phyloP scores from a whole-genome alignment of 1,140 invertebrate genomes.

The Trichonephila clavata region DNA sequence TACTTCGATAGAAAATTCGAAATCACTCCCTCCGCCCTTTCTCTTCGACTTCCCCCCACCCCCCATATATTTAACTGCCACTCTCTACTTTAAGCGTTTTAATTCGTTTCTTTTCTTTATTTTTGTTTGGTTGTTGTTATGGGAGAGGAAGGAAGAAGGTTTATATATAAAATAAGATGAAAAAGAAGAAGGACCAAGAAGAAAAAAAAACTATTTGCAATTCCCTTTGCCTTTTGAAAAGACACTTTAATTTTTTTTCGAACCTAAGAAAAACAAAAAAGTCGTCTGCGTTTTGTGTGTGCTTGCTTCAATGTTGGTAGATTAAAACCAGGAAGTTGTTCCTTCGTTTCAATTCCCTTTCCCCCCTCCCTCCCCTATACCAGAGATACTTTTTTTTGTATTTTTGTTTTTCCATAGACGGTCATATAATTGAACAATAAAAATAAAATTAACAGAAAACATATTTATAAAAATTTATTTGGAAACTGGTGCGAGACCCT shows the following conservation, averaged over 20 bases:
- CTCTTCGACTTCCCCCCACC: background rate
- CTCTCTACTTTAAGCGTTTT: constrained; percentile 76
- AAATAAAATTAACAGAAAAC: constrained; percentile 71
- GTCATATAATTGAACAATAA: constrained; percentile 75
- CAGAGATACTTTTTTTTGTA: background rate
- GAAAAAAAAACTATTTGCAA: constrained; percentile 62
- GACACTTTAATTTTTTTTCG: constrained; percentile 62
- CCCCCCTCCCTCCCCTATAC: background rate
- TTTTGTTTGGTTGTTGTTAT: constrained; percentile 71
- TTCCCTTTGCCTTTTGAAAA: constrained; percentile 65
- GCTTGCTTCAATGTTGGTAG: constrained; percentile 62
- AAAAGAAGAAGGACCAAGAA: background rate
- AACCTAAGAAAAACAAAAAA: constrained; percentile 50
- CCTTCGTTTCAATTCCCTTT: background rate
- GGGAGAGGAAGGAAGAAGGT: constrained; percentile 9
- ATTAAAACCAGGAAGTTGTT: constrained; percentile 70
- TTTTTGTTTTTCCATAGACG: constrained; percentile 58
- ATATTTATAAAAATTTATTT: constrained; percentile 76
- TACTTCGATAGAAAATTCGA: constrained; percentile 76
- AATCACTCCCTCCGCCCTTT: constrained; percentile 46
- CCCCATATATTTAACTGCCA: constrained; percentile 74
- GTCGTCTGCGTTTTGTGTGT: constrained; percentile 38
- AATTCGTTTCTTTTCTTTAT: constrained; percentile 67
- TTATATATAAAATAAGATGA: constrained; percentile 28
- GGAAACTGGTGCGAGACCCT: background rate